Base-by-base conservation (phyloP, 2,888 invertebrate species). In the Altica lythri region DNA sequence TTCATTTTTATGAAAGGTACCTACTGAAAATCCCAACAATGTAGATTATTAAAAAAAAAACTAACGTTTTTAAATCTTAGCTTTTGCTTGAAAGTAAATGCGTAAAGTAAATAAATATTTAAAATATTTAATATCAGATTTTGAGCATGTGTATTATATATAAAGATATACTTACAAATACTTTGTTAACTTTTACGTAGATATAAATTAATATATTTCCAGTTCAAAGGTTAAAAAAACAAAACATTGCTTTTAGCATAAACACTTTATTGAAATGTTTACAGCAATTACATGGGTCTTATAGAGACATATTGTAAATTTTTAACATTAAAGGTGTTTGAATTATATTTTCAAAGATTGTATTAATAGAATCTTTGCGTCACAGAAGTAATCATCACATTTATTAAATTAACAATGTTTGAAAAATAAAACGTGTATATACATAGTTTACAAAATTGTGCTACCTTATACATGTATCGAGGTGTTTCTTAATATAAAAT, bases 321-420 rank as follows among this genome's bases (percentile, higher is more conserved):
- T 61, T 60, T 62, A 64, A 67, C 64, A 65, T 65, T 64, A 61
- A 65, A 64, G 63, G 58, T 61, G 58, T 63, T 59, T 59, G 61
- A 59, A 60, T 64, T 61, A 58, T 60, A 45, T 43, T n/a, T 56
- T 54, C 35, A 53, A 53, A 48, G 44, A 57, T 50, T 55, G n/a
- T n/a, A 38, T 25, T 50, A 44, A 43, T 45, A 43, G 50, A 51
- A 43, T 50, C 45, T 44, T 32, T 22, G 48, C 47, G 43, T 27
- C 45, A 42, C 46, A 44, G 66, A 69, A 68, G 68, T 66, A 68
- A 64, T 70, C 69, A 72, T 74, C 71, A 74, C 73, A 73, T 72
- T 69, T 65, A 72, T 66, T 67, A 69, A 71, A 64, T 67, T 69
- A 69, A 67, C 68, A 64, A 64, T 65, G 59, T 61, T 67, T 63